Evolutionary conservation across 2,888 invertebrate genomes (phyloP).

Genomic region (Parelbella ahira): DNA sequence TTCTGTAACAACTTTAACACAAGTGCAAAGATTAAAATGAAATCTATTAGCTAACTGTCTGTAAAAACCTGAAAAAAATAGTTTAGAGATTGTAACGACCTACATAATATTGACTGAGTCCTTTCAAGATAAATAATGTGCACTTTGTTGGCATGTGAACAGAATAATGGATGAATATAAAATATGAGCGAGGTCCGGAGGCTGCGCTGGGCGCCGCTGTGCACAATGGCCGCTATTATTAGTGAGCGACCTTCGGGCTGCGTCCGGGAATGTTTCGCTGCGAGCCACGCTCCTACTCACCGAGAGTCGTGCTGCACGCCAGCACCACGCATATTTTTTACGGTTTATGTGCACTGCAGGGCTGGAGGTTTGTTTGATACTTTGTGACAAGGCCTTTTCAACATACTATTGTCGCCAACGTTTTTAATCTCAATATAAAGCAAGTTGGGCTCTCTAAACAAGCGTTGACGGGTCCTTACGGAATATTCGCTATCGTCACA

Average conservation of each 20-base stretch:
- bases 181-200: slow-evolving; percentile 21
- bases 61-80: too few species aligned
- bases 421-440: too few species aligned
- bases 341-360: slow-evolving; percentile 28
- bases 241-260: slow-evolving; percentile 62
- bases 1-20: too few species aligned
- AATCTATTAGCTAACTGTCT: too few species aligned
- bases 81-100: neutral
- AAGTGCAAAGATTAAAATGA: too few species aligned
- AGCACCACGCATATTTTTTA: slow-evolving; percentile 62
- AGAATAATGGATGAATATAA: slow-evolving; percentile 36
- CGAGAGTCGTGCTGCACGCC: slow-evolving; percentile 60
- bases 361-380: slow-evolving; percentile 25
- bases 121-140: too few species aligned
- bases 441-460: too few species aligned
- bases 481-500: too few species aligned
- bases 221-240: slow-evolving; percentile 52
- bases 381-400: slow-evolving; percentile 14
- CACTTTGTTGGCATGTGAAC: slow-evolving; percentile 41
- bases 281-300: slow-evolving; percentile 62
- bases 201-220: slow-evolving; percentile 36
- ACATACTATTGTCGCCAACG: too few species aligned
- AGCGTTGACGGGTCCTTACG: too few species aligned
- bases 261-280: slow-evolving; percentile 50
- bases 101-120: too few species aligned